Percentiles rank a stretch among this genome's conserved stretches.
phyloP scores from a whole-genome alignment of 92 coral and sea anemone genomes.

The Blastomussa wellsi region DNA sequence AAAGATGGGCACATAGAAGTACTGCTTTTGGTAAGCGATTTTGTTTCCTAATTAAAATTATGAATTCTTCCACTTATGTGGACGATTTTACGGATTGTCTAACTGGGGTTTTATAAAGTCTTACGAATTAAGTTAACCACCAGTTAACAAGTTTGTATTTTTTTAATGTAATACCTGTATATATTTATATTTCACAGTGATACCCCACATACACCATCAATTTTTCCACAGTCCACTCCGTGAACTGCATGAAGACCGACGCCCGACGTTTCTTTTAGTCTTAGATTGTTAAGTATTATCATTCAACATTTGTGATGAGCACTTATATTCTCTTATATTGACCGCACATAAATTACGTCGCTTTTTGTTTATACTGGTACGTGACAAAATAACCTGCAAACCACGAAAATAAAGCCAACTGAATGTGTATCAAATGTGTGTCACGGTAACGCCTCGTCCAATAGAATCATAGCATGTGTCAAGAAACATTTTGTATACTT shows the following conservation, averaged over 20 bases:
- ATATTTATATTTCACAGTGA: not conserved
- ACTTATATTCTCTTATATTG: not conserved
- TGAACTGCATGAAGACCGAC: not conserved
- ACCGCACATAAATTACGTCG: not conserved
- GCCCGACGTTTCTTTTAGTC: not conserved
- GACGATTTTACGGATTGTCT: not conserved
- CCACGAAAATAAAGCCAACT: not conserved
- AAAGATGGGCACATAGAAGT: no score
- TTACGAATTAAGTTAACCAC: not conserved
- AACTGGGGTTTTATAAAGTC: not conserved
- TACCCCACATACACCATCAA: not conserved
- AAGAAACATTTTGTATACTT: not conserved
- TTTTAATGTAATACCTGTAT: constrained; percentile 4
- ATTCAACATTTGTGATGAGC: not conserved
- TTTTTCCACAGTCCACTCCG: not conserved
- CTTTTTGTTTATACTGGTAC: not conserved
- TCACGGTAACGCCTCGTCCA: not conserved
- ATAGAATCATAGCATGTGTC: constrained; percentile 33
- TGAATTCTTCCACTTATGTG: not conserved
- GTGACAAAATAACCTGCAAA: not conserved
- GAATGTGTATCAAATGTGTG: not conserved
- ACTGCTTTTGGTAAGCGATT: no score
- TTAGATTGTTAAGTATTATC: not conserved
- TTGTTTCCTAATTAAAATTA: no score
- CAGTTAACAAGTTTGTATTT: not conserved